Conservation (phyloP, 2,113 vertebrate genomes). For the Rhinolophus sinicus region DNA sequence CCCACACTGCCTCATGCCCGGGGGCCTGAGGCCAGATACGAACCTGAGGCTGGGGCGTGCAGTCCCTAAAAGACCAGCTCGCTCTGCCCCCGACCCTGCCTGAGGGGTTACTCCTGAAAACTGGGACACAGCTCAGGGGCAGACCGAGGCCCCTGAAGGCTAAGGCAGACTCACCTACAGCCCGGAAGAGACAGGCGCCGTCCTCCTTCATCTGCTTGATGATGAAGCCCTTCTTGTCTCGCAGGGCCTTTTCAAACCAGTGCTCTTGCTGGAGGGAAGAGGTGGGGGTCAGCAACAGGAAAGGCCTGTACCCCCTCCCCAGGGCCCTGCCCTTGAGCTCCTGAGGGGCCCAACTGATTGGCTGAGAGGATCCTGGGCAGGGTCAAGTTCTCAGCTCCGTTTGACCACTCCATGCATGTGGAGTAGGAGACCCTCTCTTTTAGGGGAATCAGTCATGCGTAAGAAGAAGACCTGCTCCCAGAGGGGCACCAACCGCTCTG, state of each 20-base stretch:
- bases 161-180: conserved; percentile 90
- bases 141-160: conserved; percentile 30
- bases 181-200: conserved; percentile 95
- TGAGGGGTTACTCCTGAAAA: conserved; percentile 34
- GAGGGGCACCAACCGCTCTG: not conserved
- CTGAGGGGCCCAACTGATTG: not conserved
- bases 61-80: conserved; percentile 36
- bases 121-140: conserved; percentile 5
- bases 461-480: conserved; percentile 39
- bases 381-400: conserved; percentile 10
- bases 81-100: not conserved
- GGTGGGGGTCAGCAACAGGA: conserved; percentile 44
- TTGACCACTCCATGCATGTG: not conserved
- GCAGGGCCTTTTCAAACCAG: conserved; percentile 95
- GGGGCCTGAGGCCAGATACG: not conserved
- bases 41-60: not conserved
- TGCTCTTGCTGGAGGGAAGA: conserved; percentile 91
- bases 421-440: conserved; percentile 21
- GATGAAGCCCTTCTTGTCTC: conserved; percentile 96
- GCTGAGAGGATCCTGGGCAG: not conserved
- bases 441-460: not conserved
- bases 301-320: not conserved
- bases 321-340: not conserved
- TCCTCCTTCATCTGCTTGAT: conserved; percentile 98
- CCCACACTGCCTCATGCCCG: not conserved